Percentiles rank a stretch among this genome's conserved stretches.
Evolutionary conservation across 2,888 invertebrate species (phyloP).

Genomic region (Ryuthela nishihirai): DNA sequence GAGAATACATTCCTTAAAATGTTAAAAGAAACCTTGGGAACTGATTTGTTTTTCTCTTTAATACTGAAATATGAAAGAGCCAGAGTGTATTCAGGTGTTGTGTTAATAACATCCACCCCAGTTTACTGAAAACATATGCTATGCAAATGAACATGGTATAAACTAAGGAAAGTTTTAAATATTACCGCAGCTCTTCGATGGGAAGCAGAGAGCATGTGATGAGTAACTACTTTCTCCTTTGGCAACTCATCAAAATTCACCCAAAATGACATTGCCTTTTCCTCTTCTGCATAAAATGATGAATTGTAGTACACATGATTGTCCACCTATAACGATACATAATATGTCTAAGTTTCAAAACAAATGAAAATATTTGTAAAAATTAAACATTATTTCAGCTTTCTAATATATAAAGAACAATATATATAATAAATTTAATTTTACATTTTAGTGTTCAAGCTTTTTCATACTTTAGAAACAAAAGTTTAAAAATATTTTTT

Average conservation of each 20-base stretch:
- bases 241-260: slow-evolving; percentile 60
- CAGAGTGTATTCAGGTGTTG: too few relatives aligned
- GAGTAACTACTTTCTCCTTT: slow-evolving; percentile 59
- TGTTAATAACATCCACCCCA: too few relatives aligned
- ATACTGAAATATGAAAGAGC: too few relatives aligned
- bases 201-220: slow-evolving; percentile 71
- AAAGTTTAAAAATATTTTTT: too few relatives aligned
- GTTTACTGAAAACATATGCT: too few relatives aligned
- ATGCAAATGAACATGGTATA: background rate
- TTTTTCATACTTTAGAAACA: too few relatives aligned
- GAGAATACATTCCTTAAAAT: too few relatives aligned
- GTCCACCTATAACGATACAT: slow-evolving; percentile 56
- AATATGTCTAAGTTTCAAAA: background rate
- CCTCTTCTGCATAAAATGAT: slow-evolving; percentile 58
- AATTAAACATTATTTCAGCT: background rate
- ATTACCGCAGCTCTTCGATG: slow-evolving; percentile 80
- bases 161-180: slow-evolving; percentile 41
- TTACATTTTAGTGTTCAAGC: too few relatives aligned
- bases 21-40: too few relatives aligned
- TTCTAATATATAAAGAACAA: background rate
- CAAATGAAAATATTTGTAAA: background rate
- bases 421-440: background rate
- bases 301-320: slow-evolving; percentile 77
- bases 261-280: slow-evolving; percentile 65
- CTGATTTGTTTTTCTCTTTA: too few relatives aligned